phyloP scores from a whole-genome alignment of 2,888 invertebrate species.

The Cloeon dipterum region DNA sequence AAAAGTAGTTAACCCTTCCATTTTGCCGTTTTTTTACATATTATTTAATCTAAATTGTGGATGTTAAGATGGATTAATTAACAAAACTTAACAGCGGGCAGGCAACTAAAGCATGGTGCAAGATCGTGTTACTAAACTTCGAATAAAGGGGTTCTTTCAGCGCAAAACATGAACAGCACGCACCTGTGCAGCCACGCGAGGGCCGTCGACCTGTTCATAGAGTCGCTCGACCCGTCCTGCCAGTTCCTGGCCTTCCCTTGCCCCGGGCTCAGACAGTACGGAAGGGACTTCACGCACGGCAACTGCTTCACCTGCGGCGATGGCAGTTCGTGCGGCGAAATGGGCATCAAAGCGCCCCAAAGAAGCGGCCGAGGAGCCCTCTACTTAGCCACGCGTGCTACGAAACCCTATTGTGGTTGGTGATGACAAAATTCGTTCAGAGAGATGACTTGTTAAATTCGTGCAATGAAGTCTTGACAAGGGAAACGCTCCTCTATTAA shows the following conservation, averaged over 20 bases:
- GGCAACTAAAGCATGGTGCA: no score
- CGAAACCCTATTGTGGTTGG: slow-evolving; percentile 29
- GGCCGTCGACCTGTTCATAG: slow-evolving; percentile 27
- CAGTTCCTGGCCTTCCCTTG: slow-evolving; percentile 29
- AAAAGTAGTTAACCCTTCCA: no score
- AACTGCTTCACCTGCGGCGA: slow-evolving; percentile 19
- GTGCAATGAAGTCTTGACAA: no score
- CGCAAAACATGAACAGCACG: slow-evolving; percentile 21
- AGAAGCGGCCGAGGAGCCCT: slow-evolving; percentile 24
- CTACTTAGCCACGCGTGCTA: slow-evolving; percentile 25
- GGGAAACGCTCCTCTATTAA: no score
- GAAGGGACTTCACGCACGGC: slow-evolving; percentile 21
- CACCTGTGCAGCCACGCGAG: slow-evolving; percentile 32
- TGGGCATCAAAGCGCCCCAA: background rate
- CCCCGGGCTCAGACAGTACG: slow-evolving; percentile 19
- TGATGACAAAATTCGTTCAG: no score
- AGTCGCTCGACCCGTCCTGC: slow-evolving; percentile 23
- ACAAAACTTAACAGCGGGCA: no score
- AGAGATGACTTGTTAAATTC: no score
- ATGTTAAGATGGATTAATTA: no score
- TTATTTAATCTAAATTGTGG: no score
- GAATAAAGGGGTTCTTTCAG: no score
- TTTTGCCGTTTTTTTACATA: no score
- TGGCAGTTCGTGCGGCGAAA: slow-evolving; percentile 5
- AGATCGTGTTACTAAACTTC: no score